A percentile compares a stretch with the other conserved stretches of the same genome.
phyloP scores from a whole-genome alignment of 2,888 invertebrate species.

The Eupithecia abbreviata region DNA sequence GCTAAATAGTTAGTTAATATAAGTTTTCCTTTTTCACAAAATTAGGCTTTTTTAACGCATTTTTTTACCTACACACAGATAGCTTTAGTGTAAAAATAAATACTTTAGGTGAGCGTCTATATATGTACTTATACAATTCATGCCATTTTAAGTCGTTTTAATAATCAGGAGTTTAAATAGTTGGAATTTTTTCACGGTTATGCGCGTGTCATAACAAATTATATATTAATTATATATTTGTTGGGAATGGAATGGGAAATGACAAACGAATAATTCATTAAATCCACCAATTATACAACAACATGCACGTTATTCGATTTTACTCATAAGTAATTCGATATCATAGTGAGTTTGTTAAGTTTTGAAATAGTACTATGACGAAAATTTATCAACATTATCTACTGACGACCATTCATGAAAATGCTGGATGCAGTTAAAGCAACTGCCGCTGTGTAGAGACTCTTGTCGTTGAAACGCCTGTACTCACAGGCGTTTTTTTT shows the following conservation, averaged over 20 bases:
- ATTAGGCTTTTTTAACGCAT: neutral
- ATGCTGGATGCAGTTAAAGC: no score
- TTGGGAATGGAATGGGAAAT: neutral
- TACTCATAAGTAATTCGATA: neutral
- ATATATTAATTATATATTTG: no score
- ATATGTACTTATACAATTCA: neutral
- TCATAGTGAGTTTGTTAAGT: neutral
- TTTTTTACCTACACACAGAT: neutral
- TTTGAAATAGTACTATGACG: neutral
- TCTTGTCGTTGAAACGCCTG: no score
- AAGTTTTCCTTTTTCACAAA: neutral
- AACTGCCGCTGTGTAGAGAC: no score
- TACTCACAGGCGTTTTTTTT: no score
- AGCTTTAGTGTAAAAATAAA: neutral
- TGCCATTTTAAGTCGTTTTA: neutral
- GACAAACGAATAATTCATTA: neutral
- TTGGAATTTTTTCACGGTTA: no score
- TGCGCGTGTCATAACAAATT: neutral
- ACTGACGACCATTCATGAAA: neutral
- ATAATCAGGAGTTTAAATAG: no score
- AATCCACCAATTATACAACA: neutral
- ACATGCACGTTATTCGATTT: neutral
- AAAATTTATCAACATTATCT: neutral
- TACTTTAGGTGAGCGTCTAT: neutral
- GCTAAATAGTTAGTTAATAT: neutral